Conservation (phyloP, 2,797 vertebrate genomes). For the Aldrovandia affinis region DNA sequence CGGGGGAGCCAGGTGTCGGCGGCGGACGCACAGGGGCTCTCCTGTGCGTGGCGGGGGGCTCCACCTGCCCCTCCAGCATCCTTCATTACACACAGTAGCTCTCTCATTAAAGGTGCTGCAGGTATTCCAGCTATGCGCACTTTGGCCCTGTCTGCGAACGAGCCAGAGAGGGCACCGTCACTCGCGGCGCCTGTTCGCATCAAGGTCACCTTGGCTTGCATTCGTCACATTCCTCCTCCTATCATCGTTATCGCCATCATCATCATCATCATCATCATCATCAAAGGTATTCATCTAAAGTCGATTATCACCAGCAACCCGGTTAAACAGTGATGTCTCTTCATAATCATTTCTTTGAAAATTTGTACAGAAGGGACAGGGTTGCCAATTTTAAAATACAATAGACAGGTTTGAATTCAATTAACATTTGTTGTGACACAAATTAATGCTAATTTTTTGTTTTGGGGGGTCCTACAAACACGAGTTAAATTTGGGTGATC, state of each 20-base stretch:
- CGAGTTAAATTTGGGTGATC: not conserved
- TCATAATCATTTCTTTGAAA: not conserved
- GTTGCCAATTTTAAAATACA: no score
- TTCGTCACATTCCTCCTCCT: not conserved
- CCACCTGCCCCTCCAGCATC: not conserved
- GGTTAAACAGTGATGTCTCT: not conserved
- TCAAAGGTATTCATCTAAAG: constrained; percentile 1
- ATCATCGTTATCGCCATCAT: constrained; percentile 1
- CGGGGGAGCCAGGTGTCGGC: constrained; percentile 13
- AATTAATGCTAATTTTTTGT: no score
- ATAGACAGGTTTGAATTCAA: no score
- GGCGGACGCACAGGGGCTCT: not conserved
- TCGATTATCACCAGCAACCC: not conserved
- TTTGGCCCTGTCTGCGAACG: constrained; percentile 2
- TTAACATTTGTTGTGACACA: no score
- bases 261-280: constrained; percentile 1
- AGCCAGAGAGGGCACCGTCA: not conserved
- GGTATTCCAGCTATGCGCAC: constrained; percentile 49
- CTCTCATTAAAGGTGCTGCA: constrained; percentile 28
- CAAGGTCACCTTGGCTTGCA: constrained; percentile 25
- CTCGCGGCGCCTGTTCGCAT: not conserved
- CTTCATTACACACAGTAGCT: not conserved
- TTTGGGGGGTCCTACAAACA: no score
- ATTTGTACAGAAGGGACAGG: no score
- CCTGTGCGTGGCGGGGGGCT: not conserved